Base-by-base conservation (phyloP, 2,797 vertebrate species). In the Gymnodraco acuticeps region DNA sequence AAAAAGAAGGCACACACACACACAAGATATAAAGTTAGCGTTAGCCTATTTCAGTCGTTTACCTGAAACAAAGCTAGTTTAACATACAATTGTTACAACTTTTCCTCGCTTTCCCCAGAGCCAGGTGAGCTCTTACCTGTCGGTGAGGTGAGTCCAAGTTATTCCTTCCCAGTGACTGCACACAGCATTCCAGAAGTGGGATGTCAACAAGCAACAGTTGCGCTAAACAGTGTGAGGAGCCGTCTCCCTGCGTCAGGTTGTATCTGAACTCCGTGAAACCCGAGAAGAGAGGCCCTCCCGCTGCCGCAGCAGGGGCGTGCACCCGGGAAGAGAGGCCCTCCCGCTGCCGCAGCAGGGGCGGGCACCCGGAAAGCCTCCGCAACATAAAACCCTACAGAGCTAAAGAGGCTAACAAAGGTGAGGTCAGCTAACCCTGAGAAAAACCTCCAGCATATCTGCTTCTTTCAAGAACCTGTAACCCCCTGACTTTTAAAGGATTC, bases 121-220 rank as follows among this genome's bases (percentile, higher is more conserved):
- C 33, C 84, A 87, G 89, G 77, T 92, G 83, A 84, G 60, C 0
- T 62, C 85, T 79, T 92, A 95, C 94, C 93, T 94, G 88, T 66
- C 66, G 46, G 83, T 42, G 79, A 3, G 64, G 70, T 62, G 69
- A 19, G 69, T 79, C 70, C 81, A 38, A 60, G 62, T 77, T 74
- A 80, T 61, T 84, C 78, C 79, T 59, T 53, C 65, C 47, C 12
- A 16, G 17, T 43, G 33, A 17, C 46, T 42, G 27, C 64, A 2
- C 75, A n/a, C 67, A 42, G 77, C 86, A 89, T 92, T 92, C 89
- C 92, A 80, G 72, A 86, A 82, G 77, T 54, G 81, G 52, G 84
- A 87, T 85, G 88, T 88, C 81, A 83, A 77, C 80, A 67, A 55
- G 60, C 65, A 58, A 58, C 59, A 66, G 73, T 69, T 84, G 63